Conservation (phyloP, 2,797 vertebrate genomes). For the Caiman crocodilus region DNA sequence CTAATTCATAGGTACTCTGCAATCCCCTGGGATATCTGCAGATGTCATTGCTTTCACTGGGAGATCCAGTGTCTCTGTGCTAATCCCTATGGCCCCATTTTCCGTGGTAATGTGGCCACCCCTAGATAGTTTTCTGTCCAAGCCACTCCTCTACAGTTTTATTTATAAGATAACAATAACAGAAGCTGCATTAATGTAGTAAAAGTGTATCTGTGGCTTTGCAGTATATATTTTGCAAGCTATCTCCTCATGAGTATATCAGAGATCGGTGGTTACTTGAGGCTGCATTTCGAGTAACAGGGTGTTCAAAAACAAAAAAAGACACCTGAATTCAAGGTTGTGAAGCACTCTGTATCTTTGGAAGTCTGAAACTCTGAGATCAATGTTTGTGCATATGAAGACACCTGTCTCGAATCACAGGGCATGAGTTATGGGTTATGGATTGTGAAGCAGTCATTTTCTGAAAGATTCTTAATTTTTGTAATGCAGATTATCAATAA, state of each 20-base stretch:
- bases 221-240: background rate
- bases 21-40: background rate
- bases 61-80: background rate
- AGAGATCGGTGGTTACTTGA: background rate
- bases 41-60: background rate
- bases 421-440: accelerated
- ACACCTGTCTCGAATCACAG: background rate
- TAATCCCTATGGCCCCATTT: background rate
- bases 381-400: accelerated
- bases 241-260: background rate
- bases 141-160: too few relatives aligned
- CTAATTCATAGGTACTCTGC: background rate
- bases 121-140: background rate
- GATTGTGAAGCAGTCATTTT: background rate
- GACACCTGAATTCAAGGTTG: background rate
- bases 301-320: background rate
- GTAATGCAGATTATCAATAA: accelerated
- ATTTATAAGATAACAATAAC: background rate
- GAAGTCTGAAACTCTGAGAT: background rate
- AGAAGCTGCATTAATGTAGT: background rate
- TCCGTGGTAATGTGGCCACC: background rate
- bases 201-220: background rate
- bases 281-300: background rate
- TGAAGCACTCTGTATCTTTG: background rate
- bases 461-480: accelerated